Base-by-base conservation (phyloP, 2,113 vertebrate species). In the Sinocyclocheilus anshuiensis region DNA sequence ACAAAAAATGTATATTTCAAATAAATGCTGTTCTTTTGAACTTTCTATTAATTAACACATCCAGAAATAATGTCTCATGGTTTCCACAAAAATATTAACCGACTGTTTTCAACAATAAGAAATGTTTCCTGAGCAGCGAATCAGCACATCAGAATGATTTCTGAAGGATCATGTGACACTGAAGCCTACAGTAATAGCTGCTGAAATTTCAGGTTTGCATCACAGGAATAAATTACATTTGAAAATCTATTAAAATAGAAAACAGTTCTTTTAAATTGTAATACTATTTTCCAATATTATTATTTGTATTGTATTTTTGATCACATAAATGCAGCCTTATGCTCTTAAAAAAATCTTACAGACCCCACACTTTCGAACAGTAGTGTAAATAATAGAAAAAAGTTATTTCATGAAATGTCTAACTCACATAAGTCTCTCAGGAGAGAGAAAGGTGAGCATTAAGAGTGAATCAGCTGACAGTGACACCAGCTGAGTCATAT, bases 381-480 rank as follows among this genome's bases (percentile, higher is more conserved):
- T 39, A 12, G 16, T 39, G 4, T 39, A 39, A 48, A 71, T 11
- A 71, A 69, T 18, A 18, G 29, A 18, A 4, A 9, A 61, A 1
- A 48, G 11, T 48, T 12, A 22, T 36, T 71, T 22, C 11, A 72
- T 22, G n/a, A 65, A 57, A 8, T 24, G 12, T 20, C 18, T 67
- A 0, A 91, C 97, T 94, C 90, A 98, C 98, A 94, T 81, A 10
- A 97, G 91, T 18, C 83, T 93, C 72, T 86, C 86, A 0, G 88
- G 4, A n/a, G 92, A 95, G 93, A 98, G 96, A 80, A 97, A 92
- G 29, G 96, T 93, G 89, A 97, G 92, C 16, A 42, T 18, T 5
- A 61, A 92, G 91, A 36, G 93, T 90, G 0, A 94, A 95, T 9
- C 50, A 59, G 0, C 65, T 48, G 11, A 76, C 61, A 6, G 89